Evolutionary conservation across 37 sponge, comb jelly and placozoan species (phyloP), one percentile per base, ranked within the genome.

Genomic region (Lycopodina hypogea): DNA sequence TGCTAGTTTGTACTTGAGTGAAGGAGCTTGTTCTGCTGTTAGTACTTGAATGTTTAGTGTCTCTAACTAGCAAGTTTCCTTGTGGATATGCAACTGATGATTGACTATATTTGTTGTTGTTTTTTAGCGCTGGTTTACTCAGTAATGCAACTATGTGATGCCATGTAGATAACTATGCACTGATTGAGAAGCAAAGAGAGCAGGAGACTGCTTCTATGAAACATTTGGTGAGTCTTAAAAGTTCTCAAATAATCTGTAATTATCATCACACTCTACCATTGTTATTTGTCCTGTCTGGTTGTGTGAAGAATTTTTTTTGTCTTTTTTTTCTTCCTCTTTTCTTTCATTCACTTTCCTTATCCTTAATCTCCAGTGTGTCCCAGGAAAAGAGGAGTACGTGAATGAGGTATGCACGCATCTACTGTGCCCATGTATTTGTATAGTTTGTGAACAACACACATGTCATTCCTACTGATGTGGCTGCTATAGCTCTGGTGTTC

Each of bases 361-460:
- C n/a, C n/a, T n/a, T n/a, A n/a, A n/a, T n/a, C 50, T 34, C 38
- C 58, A 87, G 83, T 83, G 77, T 72, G 23, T 4, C 15, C 74
- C 45, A 18, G 88, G 84, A 15, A 34, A 73, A 7, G 69, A 79
- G 17, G 74, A 73, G 19, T 82, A 83, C 82, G 83, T 69, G 0
- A 71, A 82, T 52, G 9, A 64, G 78, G 79, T 85, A 19, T 1
- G 48, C 30, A 12, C 8, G 18, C 28, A n/a, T n/a, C n/a, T n/a
- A n/a, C n/a, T n/a, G n/a, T n/a, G n/a, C n/a, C n/a, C n/a, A n/a
- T n/a, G n/a, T n/a, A n/a, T n/a, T n/a, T n/a, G n/a, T n/a, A n/a
- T n/a, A n/a, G n/a, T n/a, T n/a, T n/a, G n/a, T n/a, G n/a, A n/a
- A n/a, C n/a, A n/a, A n/a, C n/a, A n/a, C n/a, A 26, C 30, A 11